Conservation (phyloP, 2,113 vertebrate species). For the Callithrix jacchus region DNA sequence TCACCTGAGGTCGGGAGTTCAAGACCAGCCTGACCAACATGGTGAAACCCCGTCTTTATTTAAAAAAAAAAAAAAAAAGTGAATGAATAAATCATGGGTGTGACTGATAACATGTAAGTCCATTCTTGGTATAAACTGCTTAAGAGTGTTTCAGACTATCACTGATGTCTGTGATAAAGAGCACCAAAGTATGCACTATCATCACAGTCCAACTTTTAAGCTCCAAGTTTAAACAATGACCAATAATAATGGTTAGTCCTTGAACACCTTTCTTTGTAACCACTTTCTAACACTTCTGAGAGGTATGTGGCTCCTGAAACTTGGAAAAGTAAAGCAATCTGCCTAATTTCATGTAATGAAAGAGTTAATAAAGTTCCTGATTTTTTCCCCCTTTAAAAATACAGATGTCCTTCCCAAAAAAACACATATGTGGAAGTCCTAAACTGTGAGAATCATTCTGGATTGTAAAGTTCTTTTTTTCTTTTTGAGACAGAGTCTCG, state of each 20-base stretch:
- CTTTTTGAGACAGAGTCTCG: too few species aligned
- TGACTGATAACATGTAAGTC: not conserved
- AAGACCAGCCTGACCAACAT: too few species aligned
- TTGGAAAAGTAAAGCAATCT: not conserved
- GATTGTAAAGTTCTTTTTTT: not conserved
- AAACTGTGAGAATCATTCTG: not conserved
- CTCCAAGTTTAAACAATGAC: not conserved
- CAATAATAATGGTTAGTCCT: not conserved
- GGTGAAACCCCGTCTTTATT: too few species aligned
- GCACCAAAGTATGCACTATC: not conserved
- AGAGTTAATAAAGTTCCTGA: not conserved
- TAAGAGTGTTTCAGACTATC: not conserved
- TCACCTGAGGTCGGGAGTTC: too few species aligned
- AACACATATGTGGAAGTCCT: not conserved
- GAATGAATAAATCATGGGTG: not conserved
- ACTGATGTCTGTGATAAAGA: not conserved
- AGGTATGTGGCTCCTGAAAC: not conserved
- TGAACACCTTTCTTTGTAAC: not conserved
- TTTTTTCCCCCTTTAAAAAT: not conserved
- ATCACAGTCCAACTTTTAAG: not conserved
- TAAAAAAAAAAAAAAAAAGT: too few species aligned
- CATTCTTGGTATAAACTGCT: not conserved
- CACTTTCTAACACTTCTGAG: accelerated
- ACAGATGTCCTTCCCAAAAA: not conserved
- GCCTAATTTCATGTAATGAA: not conserved